Evolutionary conservation across 30 jellyfish, hydroid and myxozoan species (phyloP).

Genomic region (Turritopsis rubra): DNA sequence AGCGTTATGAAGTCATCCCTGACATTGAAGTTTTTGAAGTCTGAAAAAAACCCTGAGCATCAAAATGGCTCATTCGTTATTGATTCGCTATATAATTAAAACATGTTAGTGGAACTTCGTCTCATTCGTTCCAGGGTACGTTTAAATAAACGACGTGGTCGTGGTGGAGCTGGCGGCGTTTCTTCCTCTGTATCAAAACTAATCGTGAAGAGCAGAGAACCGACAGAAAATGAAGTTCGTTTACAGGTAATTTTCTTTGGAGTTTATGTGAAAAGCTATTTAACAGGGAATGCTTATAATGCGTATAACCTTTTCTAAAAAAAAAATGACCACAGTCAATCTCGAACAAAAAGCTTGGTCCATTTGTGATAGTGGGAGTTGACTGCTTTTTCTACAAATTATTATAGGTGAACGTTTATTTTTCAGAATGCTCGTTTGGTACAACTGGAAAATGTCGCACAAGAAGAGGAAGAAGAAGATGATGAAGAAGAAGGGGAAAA

Average conservation of each 20-base stretch:
- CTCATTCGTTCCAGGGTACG: slow-evolving; percentile 54
- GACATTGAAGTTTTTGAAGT: too few species aligned
- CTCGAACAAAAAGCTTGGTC: too few species aligned
- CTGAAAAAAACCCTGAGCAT: too few species aligned
- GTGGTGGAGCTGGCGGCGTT: slow-evolving; percentile 99
- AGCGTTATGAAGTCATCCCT: too few species aligned
- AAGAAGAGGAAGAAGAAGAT: slow-evolving; percentile 80
- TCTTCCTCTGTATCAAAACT: slow-evolving; percentile 91
- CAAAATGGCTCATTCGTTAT: not conserved
- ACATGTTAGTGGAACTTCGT: not conserved
- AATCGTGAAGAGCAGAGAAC: slow-evolving; percentile 82
- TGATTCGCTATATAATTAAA: not conserved
- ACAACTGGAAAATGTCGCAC: slow-evolving; percentile 84
- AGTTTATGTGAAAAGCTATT: not conserved
- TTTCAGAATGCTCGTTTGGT: slow-evolving; percentile 80
- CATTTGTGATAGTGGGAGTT: too few species aligned
- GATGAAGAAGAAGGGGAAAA: slow-evolving; percentile 51
- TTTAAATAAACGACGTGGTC: slow-evolving; percentile 80
- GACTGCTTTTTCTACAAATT: too few species aligned
- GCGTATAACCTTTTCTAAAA: too few species aligned
- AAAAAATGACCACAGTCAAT: too few species aligned
- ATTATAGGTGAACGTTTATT: too few species aligned
- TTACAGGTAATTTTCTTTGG: slow-evolving; percentile 56
- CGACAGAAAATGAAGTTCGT: slow-evolving; percentile 80
- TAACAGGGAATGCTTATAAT: too few species aligned